Base-by-base conservation (phyloP, 1,140 invertebrate species). In the Rhysida immarginata region DNA sequence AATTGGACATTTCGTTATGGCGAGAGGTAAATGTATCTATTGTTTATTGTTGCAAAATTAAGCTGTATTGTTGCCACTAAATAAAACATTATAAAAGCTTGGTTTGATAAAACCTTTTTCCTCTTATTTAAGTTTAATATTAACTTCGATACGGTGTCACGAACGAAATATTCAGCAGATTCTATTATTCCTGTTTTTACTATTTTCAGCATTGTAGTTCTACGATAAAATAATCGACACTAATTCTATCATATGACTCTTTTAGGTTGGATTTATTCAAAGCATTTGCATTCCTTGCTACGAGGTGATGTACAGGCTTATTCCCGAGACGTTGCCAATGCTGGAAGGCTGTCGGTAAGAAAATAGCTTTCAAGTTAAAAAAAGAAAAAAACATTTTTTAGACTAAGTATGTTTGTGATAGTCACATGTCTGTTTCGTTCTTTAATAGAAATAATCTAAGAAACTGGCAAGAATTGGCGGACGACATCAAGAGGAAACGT, bases 271-370 rank as follows among this genome's bases (percentile, higher is more conserved):
- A 1, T 88, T 89, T 66, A 68, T 89, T 29, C 79, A 73, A 57
- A 81, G 81, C 14, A 88, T 90, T 61, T 89, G 85, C 66, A 69
- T 88, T 26, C 85, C 85, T 0, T 89, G 85, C 69, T 89, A 89
- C 64, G 76, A 76, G 41, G 68, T 86, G 23, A 69, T 89, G 21
- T 68, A 75, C 25, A 66, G 74, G 60, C 71, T 90, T 2, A 71
- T 89, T 51, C 84, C 85, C 0, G 77, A 80, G 59, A 83, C 84
- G 1, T 70, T 77, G 61, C 80, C 81, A 1, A 75, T 89, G 69
- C 73, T 84, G 46, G 71, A 79, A 23, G 82, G 84, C 68, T 81
- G 81, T 43, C 24, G 51, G 53, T 54, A 54, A 43, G 53, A 11
- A 46, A 46, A n/a, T n/a, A n/a, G n/a, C n/a, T n/a, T n/a, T n/a